Evolutionary conservation across 2,113 vertebrate species (phyloP).

Genomic region (Pseudois nayaur): DNA sequence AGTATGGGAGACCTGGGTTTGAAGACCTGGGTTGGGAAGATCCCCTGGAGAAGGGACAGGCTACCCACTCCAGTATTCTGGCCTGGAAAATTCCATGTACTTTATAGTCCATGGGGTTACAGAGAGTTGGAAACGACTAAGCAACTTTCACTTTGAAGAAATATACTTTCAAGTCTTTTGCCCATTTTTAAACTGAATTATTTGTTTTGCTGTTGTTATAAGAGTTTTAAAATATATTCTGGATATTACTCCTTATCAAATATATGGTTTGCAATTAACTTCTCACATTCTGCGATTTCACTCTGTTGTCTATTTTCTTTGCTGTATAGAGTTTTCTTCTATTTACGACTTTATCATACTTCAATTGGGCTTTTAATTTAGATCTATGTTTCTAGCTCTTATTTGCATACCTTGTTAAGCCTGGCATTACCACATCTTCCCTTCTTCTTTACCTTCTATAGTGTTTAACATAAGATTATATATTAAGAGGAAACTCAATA

Average conservation of each 20-base stretch:
- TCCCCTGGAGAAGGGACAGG: not conserved
- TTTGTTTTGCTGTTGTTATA: not conserved
- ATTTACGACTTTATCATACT: not conserved
- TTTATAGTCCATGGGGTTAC: too few species aligned
- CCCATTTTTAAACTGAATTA: not conserved
- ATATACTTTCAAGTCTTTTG: not conserved
- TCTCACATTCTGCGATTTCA: not conserved
- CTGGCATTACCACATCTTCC: not conserved
- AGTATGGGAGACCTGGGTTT: not conserved
- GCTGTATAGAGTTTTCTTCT: not conserved
- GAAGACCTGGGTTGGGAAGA: not conserved
- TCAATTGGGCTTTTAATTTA: not conserved
- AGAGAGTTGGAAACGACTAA: not conserved
- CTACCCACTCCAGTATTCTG: not conserved
- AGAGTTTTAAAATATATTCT: not conserved
- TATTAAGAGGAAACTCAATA: not conserved
- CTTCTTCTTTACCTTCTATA: not conserved
- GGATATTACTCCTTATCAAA: not conserved
- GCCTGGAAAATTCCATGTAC: too few species aligned
- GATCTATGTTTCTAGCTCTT: not conserved
- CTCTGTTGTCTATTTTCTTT: not conserved
- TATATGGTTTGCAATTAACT: not conserved
- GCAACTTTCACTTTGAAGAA: not conserved
- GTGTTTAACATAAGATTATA: not conserved
- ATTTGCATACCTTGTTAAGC: not conserved